Evolutionary conservation across 2,888 invertebrate genomes (phyloP).

Genomic region (Plemyria rubiginata): DNA sequence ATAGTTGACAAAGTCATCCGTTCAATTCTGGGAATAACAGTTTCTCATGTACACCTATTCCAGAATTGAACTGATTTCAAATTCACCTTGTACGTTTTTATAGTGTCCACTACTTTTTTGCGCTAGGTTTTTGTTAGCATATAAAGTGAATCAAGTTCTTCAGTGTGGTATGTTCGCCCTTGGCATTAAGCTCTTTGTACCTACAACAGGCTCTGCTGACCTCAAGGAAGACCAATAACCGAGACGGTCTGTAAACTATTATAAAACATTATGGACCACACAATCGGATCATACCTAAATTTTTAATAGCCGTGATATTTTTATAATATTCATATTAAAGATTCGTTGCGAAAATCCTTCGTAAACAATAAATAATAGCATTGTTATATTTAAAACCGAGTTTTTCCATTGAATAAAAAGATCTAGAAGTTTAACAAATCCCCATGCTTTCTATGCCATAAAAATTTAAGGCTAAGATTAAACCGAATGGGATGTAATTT

Average conservation of each 20-base stretch:
- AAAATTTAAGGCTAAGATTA: too few species aligned
- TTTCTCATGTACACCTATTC: too few species aligned
- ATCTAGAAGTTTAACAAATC: too few species aligned
- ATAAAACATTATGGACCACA: conserved; percentile 10
- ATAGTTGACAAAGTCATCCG: background rate
- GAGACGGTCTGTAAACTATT: conserved; percentile 5
- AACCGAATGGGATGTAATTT: too few species aligned
- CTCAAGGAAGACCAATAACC: conserved; percentile 23
- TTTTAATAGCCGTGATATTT: background rate
- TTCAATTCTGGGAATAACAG: too few species aligned
- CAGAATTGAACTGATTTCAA: background rate
- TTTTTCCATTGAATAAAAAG: too few species aligned
- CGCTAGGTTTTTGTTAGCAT: conserved; percentile 11
- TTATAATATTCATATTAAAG: background rate
- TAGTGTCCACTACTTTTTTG: background rate
- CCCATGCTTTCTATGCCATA: too few species aligned
- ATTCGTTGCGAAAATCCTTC: too few species aligned
- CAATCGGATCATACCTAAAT: background rate
- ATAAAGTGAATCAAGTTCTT: conserved; percentile 16
- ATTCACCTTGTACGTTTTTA: background rate
- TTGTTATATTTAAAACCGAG: too few species aligned
- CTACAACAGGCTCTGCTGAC: conserved; percentile 8
- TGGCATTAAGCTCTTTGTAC: conserved; percentile 28
- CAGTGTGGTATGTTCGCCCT: conserved; percentile 20
- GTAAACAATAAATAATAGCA: too few species aligned